Percentiles rank a stretch among this genome's conserved stretches.
phyloP scores from a whole-genome alignment of 2,888 invertebrate species.

The Chloromyia formosa region DNA sequence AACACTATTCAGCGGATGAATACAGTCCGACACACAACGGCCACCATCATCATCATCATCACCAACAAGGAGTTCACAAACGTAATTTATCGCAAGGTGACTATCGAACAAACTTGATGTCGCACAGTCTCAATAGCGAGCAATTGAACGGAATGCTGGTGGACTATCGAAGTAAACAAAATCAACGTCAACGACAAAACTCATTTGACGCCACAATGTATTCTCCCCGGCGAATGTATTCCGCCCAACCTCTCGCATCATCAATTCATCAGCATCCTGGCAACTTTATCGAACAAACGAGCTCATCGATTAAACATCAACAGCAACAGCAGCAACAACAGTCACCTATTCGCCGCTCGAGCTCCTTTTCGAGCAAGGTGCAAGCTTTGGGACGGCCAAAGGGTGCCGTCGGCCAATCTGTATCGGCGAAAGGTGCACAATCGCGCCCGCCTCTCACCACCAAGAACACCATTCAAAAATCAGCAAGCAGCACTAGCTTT shows the following conservation, averaged over 20 bases:
- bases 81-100: conserved; percentile 52
- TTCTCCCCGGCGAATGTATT: conserved; percentile 43
- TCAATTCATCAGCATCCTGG: conserved; percentile 43
- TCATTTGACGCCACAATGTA: conserved; percentile 57
- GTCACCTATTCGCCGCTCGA: conserved; percentile 72
- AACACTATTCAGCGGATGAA: conserved; percentile 56
- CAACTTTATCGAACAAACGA: conserved; percentile 54
- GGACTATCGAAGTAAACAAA: conserved; percentile 50
- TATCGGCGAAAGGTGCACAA: conserved; percentile 11
- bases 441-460: conserved; percentile 21
- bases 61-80: conserved; percentile 52
- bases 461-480: conserved; percentile 58
- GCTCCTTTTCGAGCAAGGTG: conserved; percentile 70
- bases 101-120: conserved; percentile 57
- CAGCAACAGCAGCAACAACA: conserved; percentile 51
- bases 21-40: conserved; percentile 60
- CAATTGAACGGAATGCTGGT: conserved; percentile 42
- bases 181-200: conserved; percentile 59
- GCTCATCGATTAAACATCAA: conserved; percentile 52
- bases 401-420: conserved; percentile 40
- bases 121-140: conserved; percentile 61
- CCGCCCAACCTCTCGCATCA: conserved; percentile 34
- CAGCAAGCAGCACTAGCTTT: conserved; percentile 63
- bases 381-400: conserved; percentile 53
- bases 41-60: conserved; percentile 47